Conservation (phyloP, 2,888 invertebrate species). For the Cloeon dipterum region DNA sequence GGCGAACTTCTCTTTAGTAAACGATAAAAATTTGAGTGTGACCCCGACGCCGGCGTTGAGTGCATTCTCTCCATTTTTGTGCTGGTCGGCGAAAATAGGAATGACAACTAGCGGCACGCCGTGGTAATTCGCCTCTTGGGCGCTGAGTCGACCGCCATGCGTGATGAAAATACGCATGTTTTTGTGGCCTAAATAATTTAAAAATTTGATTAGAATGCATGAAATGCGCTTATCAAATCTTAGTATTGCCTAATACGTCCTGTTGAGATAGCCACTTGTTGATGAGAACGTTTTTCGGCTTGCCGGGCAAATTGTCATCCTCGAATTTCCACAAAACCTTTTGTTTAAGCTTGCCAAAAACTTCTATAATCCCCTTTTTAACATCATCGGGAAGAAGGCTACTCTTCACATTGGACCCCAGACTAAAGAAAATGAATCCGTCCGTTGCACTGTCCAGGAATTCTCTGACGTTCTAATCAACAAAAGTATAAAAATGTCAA, state of each 20-base stretch:
- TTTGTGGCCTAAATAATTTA: slow-evolving; percentile 21
- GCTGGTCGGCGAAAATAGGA: slow-evolving; percentile 22
- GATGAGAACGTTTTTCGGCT: slow-evolving; percentile 14
- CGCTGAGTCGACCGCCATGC: slow-evolving; percentile 30
- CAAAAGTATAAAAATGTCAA: too few species aligned
- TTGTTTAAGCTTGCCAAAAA: slow-evolving; percentile 12
- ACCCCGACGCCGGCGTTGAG: slow-evolving; percentile 19
- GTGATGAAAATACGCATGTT: slow-evolving; percentile 31
- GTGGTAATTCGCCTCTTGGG: slow-evolving; percentile 26
- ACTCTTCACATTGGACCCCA: slow-evolving; percentile 32
- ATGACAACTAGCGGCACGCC: slow-evolving; percentile 25
- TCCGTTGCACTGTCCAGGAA: slow-evolving; percentile 25
- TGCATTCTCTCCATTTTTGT: slow-evolving; percentile 17
- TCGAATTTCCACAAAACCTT: slow-evolving; percentile 23
- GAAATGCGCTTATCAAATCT: too few species aligned
- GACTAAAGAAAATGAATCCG: slow-evolving; percentile 31
- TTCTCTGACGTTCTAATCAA: slow-evolving; percentile 26
- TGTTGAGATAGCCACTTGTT: slow-evolving; percentile 23
- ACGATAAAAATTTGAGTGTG: slow-evolving; percentile 15
- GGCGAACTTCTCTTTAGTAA: slow-evolving; percentile 3
- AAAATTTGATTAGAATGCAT: slow-evolving; percentile 7
- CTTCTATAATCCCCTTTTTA: background rate
- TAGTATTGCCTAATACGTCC: slow-evolving; percentile 14
- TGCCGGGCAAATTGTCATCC: slow-evolving; percentile 13
- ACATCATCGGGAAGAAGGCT: background rate